Base-by-base conservation (phyloP, 2,888 invertebrate genomes). In the Hyppa rectilinea region DNA sequence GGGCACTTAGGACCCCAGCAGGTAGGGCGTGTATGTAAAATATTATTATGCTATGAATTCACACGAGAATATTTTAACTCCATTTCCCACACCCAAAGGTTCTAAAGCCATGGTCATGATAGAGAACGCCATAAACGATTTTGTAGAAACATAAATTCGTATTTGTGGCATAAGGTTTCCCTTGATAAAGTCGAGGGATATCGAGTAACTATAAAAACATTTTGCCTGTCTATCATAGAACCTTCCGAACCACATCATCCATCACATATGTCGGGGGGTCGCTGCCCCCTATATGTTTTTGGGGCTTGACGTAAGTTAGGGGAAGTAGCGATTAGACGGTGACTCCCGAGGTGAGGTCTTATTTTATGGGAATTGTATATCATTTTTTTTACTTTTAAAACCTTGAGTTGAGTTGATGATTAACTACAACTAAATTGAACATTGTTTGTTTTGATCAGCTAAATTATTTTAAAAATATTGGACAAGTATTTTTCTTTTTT, bases 191-290 rank as follows among this genome's bases (percentile, higher is more conserved):
- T 75, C 71, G 58, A 31, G 43, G 70, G 76, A 82, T 87, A 89
- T 89, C 87, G 85, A 84, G 84, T 90, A 87, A 88, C 89, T 88
- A 85, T 86, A 89, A 90, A 87, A 89, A 90, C 87, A 89, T 91
- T 92, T 92, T 93, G 90, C 93, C 92, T 93, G 92, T 93, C 91
- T 90, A 90, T 92, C 92, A 92, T 89, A 87, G 89, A 92, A 89
- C 90, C 90, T 88, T 89, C 86, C 81, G 83, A 76, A 83, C 87
- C 87, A 85, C 89, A 90, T 91, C 94, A 94, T 94, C 94, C 90
- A 95, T 94, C 95, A 95, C 90, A 87, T 84, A 78, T 75, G 90
- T 87, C 90, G 87, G 92, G 87, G 92, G 92, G 90, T 88, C 87
- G 87, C 85, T 88, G 88, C 85, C 89, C 89, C 88, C 86, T 85